These are phyloP conservation scores for Pycnonotus jocosus DNA, from an alignment of 2,113 vertebrate species.

Conservation along the genomic window DNA sequence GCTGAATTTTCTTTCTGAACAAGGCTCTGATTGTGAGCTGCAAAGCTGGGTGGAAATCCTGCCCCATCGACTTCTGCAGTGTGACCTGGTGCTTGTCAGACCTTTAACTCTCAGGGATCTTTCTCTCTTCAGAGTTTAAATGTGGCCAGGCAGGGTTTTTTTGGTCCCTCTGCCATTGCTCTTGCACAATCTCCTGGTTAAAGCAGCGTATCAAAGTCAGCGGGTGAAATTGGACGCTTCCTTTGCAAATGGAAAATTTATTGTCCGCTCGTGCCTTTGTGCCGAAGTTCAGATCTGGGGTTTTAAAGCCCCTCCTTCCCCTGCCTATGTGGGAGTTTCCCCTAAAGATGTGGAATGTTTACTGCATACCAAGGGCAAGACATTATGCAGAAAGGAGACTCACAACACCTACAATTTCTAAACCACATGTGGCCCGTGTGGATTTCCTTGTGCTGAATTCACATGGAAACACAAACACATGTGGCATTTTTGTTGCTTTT, in stretches of 20 bases:
- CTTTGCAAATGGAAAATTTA: constrained; percentile 26
- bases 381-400: constrained; percentile 41
- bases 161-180: background rate
- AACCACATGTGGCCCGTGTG: constrained; percentile 51
- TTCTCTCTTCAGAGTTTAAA: background rate
- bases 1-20: background rate
- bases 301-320: constrained; percentile 31
- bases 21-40: background rate
- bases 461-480: constrained; percentile 60
- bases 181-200: background rate
- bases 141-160: background rate
- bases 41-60: background rate
- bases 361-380: constrained; percentile 52
- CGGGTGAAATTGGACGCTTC: background rate
- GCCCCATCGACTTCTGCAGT: background rate
- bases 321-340: constrained; percentile 55
- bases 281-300: background rate
- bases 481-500: constrained; percentile 61
- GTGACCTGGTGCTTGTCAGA: background rate
- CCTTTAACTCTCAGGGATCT: background rate
- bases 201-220: background rate
- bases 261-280: background rate
- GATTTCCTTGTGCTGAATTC: constrained; percentile 56
- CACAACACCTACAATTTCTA: constrained; percentile 61
- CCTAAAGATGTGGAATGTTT: constrained; percentile 62